These are phyloP conservation scores for Fopius arisanus DNA, from an alignment of 1,140 invertebrate species.

Conservation along the genomic window DNA sequence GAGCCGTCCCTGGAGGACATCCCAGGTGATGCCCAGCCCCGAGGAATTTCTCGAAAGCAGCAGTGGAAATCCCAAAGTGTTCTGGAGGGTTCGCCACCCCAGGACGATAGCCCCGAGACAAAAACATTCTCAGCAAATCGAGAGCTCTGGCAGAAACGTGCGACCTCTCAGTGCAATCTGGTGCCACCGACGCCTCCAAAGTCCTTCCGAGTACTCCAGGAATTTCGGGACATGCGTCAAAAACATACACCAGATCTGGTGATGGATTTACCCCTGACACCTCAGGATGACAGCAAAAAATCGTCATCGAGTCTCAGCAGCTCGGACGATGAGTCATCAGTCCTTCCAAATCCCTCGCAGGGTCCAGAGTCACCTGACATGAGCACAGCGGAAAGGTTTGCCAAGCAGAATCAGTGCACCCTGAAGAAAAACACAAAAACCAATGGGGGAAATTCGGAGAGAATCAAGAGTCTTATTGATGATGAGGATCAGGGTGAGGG, in stretches of 20 bases:
- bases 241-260: slow-evolving; percentile 88
- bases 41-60: slow-evolving; percentile 42
- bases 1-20: not conserved
- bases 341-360: slow-evolving; percentile 36
- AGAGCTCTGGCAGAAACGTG: slow-evolving; percentile 71
- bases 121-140: slow-evolving; percentile 65
- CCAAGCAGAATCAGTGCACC: slow-evolving; percentile 82
- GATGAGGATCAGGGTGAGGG: slow-evolving; percentile 7
- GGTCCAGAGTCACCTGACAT: slow-evolving; percentile 73
- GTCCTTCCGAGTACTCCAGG: slow-evolving; percentile 52
- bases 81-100: slow-evolving; percentile 46
- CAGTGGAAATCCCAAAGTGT: slow-evolving; percentile 65
- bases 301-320: slow-evolving; percentile 59
- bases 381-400: slow-evolving; percentile 78
- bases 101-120: not conserved
- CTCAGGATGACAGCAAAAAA: slow-evolving; percentile 64
- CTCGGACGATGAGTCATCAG: slow-evolving; percentile 56
- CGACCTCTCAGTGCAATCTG: slow-evolving; percentile 66
- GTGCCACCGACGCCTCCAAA: slow-evolving; percentile 54
- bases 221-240: slow-evolving; percentile 66
- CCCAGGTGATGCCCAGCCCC: not conserved
- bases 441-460: slow-evolving; percentile 18
- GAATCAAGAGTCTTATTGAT: slow-evolving; percentile 25
- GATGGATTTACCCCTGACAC: slow-evolving; percentile 78
- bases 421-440: slow-evolving; percentile 78